Percentiles rank a stretch among this genome's conserved stretches.
These are phyloP conservation scores for Bufo bufo DNA, from an alignment of 2,113 vertebrate species.

Conservation along the genomic window DNA sequence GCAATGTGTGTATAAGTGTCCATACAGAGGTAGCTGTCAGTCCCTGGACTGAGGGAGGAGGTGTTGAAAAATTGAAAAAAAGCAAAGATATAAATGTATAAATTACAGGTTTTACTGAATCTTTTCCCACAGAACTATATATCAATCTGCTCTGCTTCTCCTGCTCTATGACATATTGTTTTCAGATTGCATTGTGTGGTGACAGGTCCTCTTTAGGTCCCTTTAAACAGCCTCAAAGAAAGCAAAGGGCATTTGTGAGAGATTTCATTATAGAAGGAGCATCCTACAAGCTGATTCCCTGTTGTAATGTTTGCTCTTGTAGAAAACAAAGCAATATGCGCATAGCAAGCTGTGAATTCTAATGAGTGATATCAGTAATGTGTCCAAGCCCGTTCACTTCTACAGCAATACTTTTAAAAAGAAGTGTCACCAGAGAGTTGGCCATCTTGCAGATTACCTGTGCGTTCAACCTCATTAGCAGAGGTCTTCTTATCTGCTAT, in stretches of 20 bases:
- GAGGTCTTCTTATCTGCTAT: slow-evolving; percentile 49
- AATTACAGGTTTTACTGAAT: too few relatives aligned
- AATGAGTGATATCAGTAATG: slow-evolving; percentile 58
- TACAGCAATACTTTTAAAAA: slow-evolving; percentile 46
- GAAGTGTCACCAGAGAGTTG: slow-evolving; percentile 49
- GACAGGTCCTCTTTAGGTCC: neutral
- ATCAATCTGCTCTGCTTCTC: too few relatives aligned
- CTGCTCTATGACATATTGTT: too few relatives aligned
- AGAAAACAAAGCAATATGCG: slow-evolving; percentile 49
- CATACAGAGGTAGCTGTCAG: too few relatives aligned
- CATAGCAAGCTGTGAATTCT: slow-evolving; percentile 53
- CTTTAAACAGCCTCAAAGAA: slow-evolving; percentile 41
- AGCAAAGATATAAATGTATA: too few relatives aligned
- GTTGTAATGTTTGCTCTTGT: slow-evolving; percentile 34
- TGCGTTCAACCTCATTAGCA: slow-evolving; percentile 55
- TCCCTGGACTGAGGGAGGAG: too few relatives aligned
- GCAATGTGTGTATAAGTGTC: too few relatives aligned
- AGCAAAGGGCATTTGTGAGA: slow-evolving; percentile 31
- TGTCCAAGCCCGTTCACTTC: slow-evolving; percentile 23
- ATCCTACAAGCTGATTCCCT: slow-evolving; percentile 34
- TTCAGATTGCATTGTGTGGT: too few relatives aligned
- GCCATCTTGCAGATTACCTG: slow-evolving; percentile 55
- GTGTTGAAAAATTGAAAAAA: too few relatives aligned
- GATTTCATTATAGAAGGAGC: slow-evolving; percentile 43
- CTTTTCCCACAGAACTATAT: too few relatives aligned